Evolutionary conservation across 2,113 vertebrate genomes (phyloP).

Genomic region (Calypte anna): DNA sequence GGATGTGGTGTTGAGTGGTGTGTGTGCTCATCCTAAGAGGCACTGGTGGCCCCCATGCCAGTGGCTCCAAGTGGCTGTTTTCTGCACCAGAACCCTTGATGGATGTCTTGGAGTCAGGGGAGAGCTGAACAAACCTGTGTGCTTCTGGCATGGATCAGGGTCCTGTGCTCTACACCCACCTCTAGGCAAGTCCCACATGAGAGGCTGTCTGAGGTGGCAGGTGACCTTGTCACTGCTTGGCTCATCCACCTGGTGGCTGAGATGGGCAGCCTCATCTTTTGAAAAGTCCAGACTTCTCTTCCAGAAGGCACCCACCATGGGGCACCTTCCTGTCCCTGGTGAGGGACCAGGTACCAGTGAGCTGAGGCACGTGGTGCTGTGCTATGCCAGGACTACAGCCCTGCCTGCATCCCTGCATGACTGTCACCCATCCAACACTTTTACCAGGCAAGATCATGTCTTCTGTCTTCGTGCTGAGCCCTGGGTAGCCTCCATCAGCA

Average conservation of each 20-base stretch:
- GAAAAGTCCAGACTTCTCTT: neutral
- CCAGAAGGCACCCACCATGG: rapidly evolving
- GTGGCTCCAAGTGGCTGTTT: neutral
- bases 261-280: neutral
- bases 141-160: neutral
- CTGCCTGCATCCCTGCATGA: neutral
- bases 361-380: too few species aligned
- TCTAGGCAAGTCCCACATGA: neutral
- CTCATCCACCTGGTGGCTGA: neutral
- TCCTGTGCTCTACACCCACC: rapidly evolving
- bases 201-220: neutral
- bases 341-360: too few species aligned
- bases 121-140: rapidly evolving
- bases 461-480: neutral
- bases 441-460: neutral
- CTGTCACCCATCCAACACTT: neutral
- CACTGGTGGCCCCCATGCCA: rapidly evolving
- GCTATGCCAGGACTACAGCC: neutral
- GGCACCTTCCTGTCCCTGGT: neutral
- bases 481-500: neutral
- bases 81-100: neutral
- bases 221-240: neutral
- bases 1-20: neutral
- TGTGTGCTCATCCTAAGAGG: neutral
- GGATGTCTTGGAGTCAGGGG: neutral